Evolutionary conservation across 1,140 invertebrate species (phyloP), one percentile per base, ranked within the genome.

Genomic region (Zaprionus taronus): DNA sequence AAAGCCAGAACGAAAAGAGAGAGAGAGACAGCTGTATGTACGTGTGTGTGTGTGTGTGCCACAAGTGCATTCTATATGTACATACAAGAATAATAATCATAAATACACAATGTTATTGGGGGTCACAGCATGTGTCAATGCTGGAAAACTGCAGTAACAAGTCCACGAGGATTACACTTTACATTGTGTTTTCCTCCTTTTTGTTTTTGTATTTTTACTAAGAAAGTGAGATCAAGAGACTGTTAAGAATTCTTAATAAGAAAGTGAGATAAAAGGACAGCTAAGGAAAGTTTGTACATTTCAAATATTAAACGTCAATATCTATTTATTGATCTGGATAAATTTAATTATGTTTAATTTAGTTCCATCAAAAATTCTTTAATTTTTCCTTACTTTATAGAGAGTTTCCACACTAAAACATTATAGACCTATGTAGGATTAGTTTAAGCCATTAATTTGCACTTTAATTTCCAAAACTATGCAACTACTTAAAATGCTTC

Each of bases 61-160:
- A 17, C n/a, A 47, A 47, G 41, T 47, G 41, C 41, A 47, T 17
- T 17, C 3, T 7, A 22, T 38, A 72, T 31, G n/a, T 44, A 38
- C 38, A 24, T 31, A 49, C 81, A 83, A 84, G 70, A 78, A 83
- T 69, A 83, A 83, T 84, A 81, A 84, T 78, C 81, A 73, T 83
- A 84, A 83, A 84, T 77, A 80, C 68, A 78, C 60, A 67, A 62
- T 34, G 53, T 34, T 57, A 34, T 38, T 22, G 55, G 38, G 24
- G 38, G 61, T 63, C 44, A 38, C 24, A 64, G 68, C 74, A 81
- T 64, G 64, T 81, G 65, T 36, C 69, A 79, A 55, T 79, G 51
- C 41, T 41, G 51, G 20, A 69, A 53, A 66, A 58, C 28, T 14
- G 31, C 4, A 14, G 28, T n/a, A 20, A 57, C n/a, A 22, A n/a